These are phyloP conservation scores for Hydrocynus forskahlii DNA, from an alignment of 2,797 vertebrate genomes.

Conservation along the genomic window DNA sequence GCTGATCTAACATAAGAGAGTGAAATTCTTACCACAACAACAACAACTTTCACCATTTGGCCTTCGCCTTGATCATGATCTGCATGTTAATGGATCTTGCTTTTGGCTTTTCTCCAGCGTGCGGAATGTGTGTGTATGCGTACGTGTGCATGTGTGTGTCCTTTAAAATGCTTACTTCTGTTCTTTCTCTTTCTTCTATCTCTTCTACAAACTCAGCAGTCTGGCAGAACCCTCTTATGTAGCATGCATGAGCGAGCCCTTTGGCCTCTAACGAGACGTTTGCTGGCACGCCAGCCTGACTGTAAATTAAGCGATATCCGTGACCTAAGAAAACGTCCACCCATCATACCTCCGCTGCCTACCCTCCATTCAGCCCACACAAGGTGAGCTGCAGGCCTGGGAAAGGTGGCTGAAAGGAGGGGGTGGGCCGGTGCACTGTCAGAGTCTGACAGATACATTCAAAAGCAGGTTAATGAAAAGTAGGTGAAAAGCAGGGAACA, in stretches of 20 bases:
- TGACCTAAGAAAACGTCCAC: constrained; percentile 44
- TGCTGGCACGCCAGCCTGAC: constrained; percentile 15
- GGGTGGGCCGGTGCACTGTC: neutral
- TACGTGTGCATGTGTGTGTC: constrained; percentile 33
- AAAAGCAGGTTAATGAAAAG: constrained; percentile 1
- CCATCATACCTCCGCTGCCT: constrained; percentile 3
- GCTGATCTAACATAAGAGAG: no score
- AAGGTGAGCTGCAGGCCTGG: neutral
- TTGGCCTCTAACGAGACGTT: constrained; percentile 35
- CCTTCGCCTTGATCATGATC: constrained; percentile 21
- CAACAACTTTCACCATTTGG: neutral
- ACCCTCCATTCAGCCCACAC: neutral
- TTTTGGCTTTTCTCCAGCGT: constrained; percentile 10
- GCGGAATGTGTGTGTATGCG: constrained; percentile 21
- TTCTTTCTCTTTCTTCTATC: constrained; percentile 9
- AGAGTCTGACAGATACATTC: neutral
- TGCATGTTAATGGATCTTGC: constrained; percentile 20
- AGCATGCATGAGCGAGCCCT: constrained; percentile 44
- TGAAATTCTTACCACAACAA: neutral
- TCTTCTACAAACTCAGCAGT: constrained; percentile 13
- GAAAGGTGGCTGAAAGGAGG: constrained; percentile 7
- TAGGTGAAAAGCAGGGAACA: neutral
- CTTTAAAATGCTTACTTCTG: constrained; percentile 18
- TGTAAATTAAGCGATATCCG: constrained; percentile 47
- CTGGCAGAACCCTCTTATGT: constrained; percentile 26